These are phyloP conservation scores for Diadegma fenestrale DNA, from an alignment of 2,888 invertebrate species.

Conservation along the genomic window DNA sequence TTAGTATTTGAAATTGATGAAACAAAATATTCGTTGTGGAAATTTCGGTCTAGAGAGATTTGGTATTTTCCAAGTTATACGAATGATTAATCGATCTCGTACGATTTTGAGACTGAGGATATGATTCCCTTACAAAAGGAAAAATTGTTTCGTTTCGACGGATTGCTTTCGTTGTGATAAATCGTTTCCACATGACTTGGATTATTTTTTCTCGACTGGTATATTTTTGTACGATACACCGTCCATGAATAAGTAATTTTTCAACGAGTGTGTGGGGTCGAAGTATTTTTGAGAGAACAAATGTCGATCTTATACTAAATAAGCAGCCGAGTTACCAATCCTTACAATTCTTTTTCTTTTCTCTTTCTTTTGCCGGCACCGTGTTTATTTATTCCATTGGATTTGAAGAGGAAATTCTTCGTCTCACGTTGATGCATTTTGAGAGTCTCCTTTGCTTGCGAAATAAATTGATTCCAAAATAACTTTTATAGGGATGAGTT, in stretches of 20 bases:
- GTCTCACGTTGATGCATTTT: background rate
- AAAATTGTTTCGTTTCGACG: background rate
- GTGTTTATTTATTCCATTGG: background rate
- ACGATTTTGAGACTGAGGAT: background rate
- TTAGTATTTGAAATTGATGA: background rate
- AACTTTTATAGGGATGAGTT: slow-evolving; percentile 4
- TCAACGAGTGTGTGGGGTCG: background rate
- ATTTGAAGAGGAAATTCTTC: background rate
- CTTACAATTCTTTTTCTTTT: background rate
- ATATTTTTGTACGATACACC: background rate
- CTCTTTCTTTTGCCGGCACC: background rate
- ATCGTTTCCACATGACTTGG: slow-evolving; percentile 55
- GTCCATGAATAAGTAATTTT: slow-evolving; percentile 19
- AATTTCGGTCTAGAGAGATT: background rate
- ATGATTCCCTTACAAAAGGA: background rate
- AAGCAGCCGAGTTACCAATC: background rate
- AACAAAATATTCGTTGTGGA: background rate
- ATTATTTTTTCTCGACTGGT: slow-evolving; percentile 19
- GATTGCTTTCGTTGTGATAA: slow-evolving; percentile 35
- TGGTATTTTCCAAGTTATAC: background rate
- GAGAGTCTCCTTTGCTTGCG: background rate
- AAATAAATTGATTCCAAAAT: background rate
- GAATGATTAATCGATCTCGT: slow-evolving; percentile 29
- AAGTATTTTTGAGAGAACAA: slow-evolving; percentile 6
- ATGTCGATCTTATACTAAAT: background rate